Evolutionary conservation across 92 coral and sea anemone species (phyloP), one percentile per base, ranked within the genome.

Genomic region (Epizoanthus fatuus): DNA sequence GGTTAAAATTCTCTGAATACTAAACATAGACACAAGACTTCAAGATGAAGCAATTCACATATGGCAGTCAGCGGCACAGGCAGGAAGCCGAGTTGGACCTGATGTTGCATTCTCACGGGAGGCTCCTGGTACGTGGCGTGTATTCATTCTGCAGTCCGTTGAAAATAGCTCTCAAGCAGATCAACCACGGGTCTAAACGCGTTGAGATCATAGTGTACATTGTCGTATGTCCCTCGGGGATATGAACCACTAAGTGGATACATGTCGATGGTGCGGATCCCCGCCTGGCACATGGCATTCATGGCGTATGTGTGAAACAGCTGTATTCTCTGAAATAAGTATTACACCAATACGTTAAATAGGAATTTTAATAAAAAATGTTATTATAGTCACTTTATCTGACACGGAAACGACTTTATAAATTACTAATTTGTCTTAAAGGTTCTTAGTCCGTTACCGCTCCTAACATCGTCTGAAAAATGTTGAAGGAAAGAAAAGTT

Each of bases 211-310:
- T 77, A 77, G 29, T 77, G 82, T 9, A 77, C 82, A 9, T 77
- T 77, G 56, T 77, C 82, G 82, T 17, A 77, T 29, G 82, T 37
- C 57, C 82, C 82, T 40, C 58, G 70, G 82, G 82, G 82, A 60
- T 59, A 77, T 16, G 82, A 59, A 5, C 82, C 69, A 20, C 39
- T 77, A 54, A 77, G 44, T 10, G 82, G 82, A 69, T 60, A 77
- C 58, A 62, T 44, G 16, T 77, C 82, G 20, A 77, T 77, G 57
- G 29, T 15, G 32, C 37, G 82, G 58, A 62, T 77, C 32, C 82
- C 82, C 29, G 82, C 82, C 51, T 69, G 56, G 63, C 82, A 77
- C 82, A 77, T 77, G 8, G 42, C 65, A 19, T 77, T 68, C 70
- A 62, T 77, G 25, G 82, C 82, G 25, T 77, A 77, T 16, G 82